A percentile compares a stretch with the other conserved stretches of the same genome.
Evolutionary conservation across 2,888 invertebrate genomes (phyloP).

Genomic region (Amblyjoppa proteus): DNA sequence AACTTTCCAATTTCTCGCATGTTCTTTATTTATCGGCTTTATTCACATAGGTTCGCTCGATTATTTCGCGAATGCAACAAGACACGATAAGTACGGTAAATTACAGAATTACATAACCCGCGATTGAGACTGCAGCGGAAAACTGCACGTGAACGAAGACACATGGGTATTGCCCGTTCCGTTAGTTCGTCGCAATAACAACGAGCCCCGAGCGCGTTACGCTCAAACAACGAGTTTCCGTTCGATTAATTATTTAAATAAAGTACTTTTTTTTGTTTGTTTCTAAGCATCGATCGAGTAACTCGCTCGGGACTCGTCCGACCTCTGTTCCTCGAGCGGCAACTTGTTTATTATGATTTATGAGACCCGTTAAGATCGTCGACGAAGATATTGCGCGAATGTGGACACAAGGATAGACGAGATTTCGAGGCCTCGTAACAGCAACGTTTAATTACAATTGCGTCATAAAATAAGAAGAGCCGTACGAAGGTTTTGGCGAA

Average conservation of each 20-base stretch:
- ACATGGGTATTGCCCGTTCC: slow-evolving; percentile 23
- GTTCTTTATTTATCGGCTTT: not conserved
- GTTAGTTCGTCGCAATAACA: slow-evolving; percentile 32
- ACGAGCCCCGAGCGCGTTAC: slow-evolving; percentile 1
- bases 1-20: slow-evolving; percentile 14
- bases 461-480: slow-evolving; percentile 11
- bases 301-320: not conserved
- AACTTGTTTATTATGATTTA: slow-evolving; percentile 1
- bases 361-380: slow-evolving; percentile 1
- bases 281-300: not conserved
- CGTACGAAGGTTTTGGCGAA: slow-evolving; percentile 6
- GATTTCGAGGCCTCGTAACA: not conserved
- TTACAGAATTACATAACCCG: slow-evolving; percentile 53
- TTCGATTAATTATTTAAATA: slow-evolving; percentile 42
- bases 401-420: slow-evolving; percentile 4
- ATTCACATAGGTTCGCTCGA: not conserved
- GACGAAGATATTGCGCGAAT: slow-evolving; percentile 16
- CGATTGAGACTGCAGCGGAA: slow-evolving; percentile 11
- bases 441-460: slow-evolving; percentile 1
- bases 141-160: slow-evolving; percentile 34
- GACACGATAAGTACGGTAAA: slow-evolving; percentile 56
- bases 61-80: slow-evolving; percentile 9
- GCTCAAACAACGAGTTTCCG: slow-evolving; percentile 34
- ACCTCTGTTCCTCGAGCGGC: not conserved
- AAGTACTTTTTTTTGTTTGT: not conserved